phyloP scores from a whole-genome alignment of 2,888 invertebrate species.

The Iselma pallidipennis region DNA sequence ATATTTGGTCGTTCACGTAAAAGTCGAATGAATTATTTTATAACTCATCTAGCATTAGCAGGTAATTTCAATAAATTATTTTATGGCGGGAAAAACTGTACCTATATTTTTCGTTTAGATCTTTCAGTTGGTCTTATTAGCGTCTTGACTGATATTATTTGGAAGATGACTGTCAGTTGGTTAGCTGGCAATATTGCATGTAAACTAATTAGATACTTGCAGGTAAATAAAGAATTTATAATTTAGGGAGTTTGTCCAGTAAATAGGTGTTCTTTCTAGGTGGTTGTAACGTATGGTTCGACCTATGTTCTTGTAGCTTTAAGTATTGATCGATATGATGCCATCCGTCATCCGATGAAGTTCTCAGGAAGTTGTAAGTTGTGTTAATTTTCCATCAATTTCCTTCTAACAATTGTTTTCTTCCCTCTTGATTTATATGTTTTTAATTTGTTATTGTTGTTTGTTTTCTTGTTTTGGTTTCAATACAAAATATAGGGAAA shows the following conservation, averaged over 20 bases:
- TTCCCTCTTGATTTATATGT: constrained; percentile 2
- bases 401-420: constrained; percentile 7
- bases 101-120: constrained; percentile 66
- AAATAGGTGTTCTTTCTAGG: constrained; percentile 59
- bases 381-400: not conserved
- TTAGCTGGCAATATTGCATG: constrained; percentile 84
- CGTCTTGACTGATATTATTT: constrained; percentile 84
- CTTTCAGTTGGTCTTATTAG: constrained; percentile 84
- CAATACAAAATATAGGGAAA: constrained; percentile 65
- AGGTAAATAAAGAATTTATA: too few species aligned
- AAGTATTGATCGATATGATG: constrained; percentile 89
- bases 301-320: constrained; percentile 89
- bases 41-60: constrained; percentile 89
- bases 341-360: constrained; percentile 92
- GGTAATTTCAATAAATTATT: constrained; percentile 62
- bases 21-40: constrained; percentile 94
- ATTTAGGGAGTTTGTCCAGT: too few species aligned
- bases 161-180: constrained; percentile 86
- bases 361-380: constrained; percentile 90
- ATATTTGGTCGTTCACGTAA: constrained; percentile 82
- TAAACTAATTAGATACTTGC: constrained; percentile 79
- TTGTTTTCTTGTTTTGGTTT: constrained; percentile 10
- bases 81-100: not conserved
- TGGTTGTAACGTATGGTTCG: constrained; percentile 85
- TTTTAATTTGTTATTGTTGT: constrained; percentile 5